Conservation (phyloP, 2,797 vertebrate genomes). For the Phataginus tetradactyla region DNA sequence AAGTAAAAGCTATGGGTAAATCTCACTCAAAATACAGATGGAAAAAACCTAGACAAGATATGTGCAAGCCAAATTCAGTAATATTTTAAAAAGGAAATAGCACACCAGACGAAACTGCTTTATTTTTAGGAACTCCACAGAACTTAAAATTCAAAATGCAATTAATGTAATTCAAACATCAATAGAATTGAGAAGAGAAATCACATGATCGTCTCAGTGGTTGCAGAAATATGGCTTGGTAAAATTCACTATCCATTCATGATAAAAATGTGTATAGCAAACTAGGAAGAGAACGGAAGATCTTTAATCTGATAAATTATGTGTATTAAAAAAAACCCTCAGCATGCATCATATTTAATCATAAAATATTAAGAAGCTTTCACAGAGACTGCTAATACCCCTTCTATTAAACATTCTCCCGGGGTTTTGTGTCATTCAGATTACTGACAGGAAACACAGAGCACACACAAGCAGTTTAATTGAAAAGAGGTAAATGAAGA, state of each 20-base stretch:
- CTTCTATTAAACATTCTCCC: background rate
- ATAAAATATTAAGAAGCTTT: background rate
- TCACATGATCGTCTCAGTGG: background rate
- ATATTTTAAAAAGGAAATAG: slow-evolving; percentile 30
- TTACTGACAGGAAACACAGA: background rate
- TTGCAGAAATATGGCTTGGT: background rate
- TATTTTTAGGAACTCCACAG: background rate
- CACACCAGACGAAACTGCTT: background rate
- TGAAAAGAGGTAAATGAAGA: background rate
- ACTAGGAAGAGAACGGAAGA: background rate
- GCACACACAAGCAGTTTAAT: background rate
- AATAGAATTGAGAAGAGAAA: background rate
- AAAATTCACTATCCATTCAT: background rate
- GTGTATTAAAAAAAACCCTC: background rate
- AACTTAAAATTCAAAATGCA: slow-evolving; percentile 25
- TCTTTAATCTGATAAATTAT: background rate
- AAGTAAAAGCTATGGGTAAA: slow-evolving; percentile 1
- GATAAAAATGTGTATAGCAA: background rate
- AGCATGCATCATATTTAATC: background rate
- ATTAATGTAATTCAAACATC: slow-evolving; percentile 23
- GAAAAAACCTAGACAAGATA: slow-evolving; percentile 18
- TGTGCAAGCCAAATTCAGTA: background rate
- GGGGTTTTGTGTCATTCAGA: background rate
- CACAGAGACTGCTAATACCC: background rate
- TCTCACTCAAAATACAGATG: background rate